Percentiles rank a stretch among this genome's conserved stretches.
Conservation (phyloP, 2,797 vertebrate genomes). For the Geotrypetes seraphini region DNA sequence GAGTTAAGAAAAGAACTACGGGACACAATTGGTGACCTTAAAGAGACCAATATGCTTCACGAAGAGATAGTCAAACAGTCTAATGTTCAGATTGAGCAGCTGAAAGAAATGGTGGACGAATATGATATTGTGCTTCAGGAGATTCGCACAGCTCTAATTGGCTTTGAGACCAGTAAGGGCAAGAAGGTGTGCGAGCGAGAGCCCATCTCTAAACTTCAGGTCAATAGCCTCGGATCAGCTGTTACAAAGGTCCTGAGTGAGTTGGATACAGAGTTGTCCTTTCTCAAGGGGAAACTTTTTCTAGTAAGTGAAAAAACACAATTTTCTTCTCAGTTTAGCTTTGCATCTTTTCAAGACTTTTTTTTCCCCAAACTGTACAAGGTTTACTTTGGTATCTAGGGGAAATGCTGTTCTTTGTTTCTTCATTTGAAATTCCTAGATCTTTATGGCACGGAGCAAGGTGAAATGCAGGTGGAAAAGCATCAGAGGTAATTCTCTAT, state of each 20-base stretch:
- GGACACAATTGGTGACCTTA: conserved; percentile 46
- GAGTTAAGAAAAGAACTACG: conserved; percentile 55
- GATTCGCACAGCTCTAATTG: conserved; percentile 31
- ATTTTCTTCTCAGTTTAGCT: not conserved
- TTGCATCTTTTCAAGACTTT: not conserved
- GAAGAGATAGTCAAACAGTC: conserved; percentile 57
- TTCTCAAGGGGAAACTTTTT: conserved; percentile 40
- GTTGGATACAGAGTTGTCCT: conserved; percentile 36
- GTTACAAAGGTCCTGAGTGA: conserved; percentile 31
- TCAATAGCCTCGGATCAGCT: conserved; percentile 26
- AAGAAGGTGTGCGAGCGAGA: conserved; percentile 14
- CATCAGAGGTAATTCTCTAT: too few relatives aligned
- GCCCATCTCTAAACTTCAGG: conserved; percentile 5
- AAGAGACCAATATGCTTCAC: conserved; percentile 47
- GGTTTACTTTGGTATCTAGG: too few relatives aligned
- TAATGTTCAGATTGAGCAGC: conserved; percentile 33
- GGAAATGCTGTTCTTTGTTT: too few relatives aligned
- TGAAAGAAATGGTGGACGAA: conserved; percentile 47
- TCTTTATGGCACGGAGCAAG: too few relatives aligned
- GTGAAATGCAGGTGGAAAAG: too few relatives aligned
- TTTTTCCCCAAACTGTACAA: not conserved
- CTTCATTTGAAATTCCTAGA: too few relatives aligned
- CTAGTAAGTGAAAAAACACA: conserved; percentile 47
- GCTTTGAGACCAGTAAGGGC: conserved; percentile 31
- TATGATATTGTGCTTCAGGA: conserved; percentile 48